These are phyloP conservation scores for Pithys albifrons DNA, from an alignment of 2,113 vertebrate species.

Conservation along the genomic window DNA sequence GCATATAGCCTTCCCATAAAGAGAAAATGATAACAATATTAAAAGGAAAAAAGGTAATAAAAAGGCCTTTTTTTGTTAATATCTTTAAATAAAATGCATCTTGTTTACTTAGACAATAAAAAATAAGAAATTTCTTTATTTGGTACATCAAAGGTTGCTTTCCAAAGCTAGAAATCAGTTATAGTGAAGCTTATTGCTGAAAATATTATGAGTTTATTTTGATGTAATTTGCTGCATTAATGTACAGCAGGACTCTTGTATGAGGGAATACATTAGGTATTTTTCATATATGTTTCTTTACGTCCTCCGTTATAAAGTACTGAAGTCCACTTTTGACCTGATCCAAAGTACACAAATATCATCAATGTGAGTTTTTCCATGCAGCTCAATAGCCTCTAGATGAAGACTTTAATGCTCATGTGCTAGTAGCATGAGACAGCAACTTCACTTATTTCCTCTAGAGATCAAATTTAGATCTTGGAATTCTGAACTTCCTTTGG, in stretches of 20 bases:
- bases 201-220: neutral
- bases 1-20: neutral
- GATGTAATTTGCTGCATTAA: neutral
- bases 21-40: neutral
- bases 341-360: neutral
- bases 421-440: slow-evolving; percentile 53
- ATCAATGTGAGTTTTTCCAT: neutral
- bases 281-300: neutral
- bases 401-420: slow-evolving; percentile 9
- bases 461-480: slow-evolving; percentile 57
- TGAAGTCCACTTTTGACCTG: neutral
- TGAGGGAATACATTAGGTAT: neutral
- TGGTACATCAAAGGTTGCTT: neutral
- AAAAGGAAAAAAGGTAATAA: neutral
- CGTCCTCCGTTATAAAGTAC: neutral
- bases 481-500: slow-evolving; percentile 62
- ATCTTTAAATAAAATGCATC: neutral
- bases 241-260: neutral
- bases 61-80: neutral
- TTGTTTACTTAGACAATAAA: neutral
- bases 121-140: neutral
- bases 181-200: neutral
- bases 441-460: slow-evolving; percentile 61
- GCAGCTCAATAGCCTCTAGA: neutral
- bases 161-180: neutral